Base-by-base conservation (phyloP, 2,888 invertebrate genomes). In the Brachyptera putata region DNA sequence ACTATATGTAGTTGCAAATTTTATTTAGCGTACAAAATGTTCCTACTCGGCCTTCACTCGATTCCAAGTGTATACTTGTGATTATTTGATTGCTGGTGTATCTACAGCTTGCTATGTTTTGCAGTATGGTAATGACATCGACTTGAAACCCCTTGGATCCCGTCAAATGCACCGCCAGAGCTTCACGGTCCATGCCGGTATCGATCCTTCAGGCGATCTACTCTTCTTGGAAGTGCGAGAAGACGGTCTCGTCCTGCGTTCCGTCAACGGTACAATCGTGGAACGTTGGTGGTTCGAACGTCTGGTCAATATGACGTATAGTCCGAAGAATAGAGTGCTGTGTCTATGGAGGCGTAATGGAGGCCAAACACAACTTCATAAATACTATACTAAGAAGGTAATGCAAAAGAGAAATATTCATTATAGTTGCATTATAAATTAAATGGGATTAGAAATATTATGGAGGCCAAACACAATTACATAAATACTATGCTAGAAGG, bases 211-310 rank as follows among this genome's bases (percentile, higher is more conserved):
- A 36, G 97, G 97, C 1, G 89, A 91, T 60, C 76, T 94, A 66
- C 81, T 92, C 60, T 93, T 94, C 75, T 82, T 93, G 79, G 91
- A 97, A 79, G 97, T 99, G 37, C 87, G 98, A 64, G 98, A 99
- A 74, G 99, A 99, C 74, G 96, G 95, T 0, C 80, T 94, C 57
- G 89, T 93, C 9, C 76, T 94, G 66, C 80, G 93, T 63, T 89
- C 91, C 0, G 85, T 87, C 1, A 84, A 84, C 75, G 94, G 94
- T 22, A 88, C 91, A 0, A 93, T 94, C 75, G 85, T 91, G 41
- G 93, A 94, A 70, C 82, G 97, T 43, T 99, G 99, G 98, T 99
- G 98, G 98, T 99, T 93, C 76, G 99, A 99, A 74, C 82, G 97
- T 58, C 80, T 99, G 57, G 96, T 99, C 57, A 99, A 99, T 74